phyloP scores from a whole-genome alignment of 2,113 vertebrate species.

The Piaya cayana region DNA sequence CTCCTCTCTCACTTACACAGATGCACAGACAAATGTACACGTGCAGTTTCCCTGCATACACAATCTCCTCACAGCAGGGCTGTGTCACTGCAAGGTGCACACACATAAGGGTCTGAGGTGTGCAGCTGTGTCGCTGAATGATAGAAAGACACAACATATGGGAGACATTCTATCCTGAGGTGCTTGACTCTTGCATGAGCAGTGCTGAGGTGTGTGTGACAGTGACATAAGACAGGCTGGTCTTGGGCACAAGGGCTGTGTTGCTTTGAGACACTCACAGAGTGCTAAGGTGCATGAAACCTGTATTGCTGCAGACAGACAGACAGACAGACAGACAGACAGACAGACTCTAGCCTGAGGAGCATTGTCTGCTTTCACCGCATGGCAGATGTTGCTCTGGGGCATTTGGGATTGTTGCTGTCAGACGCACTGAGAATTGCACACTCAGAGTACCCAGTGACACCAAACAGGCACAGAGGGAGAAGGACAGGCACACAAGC shows the following conservation, averaged over 20 bases:
- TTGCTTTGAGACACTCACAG: fast-evolving
- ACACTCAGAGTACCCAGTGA: fast-evolving
- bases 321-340: background rate
- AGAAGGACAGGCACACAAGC: background rate
- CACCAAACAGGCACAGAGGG: fast-evolving
- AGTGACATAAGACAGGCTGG: background rate
- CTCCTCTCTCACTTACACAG: too few relatives aligned
- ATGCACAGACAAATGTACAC: too few relatives aligned
- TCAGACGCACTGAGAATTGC: background rate
- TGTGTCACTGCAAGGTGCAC: fast-evolving
- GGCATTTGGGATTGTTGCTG: background rate
- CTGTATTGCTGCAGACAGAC: background rate
- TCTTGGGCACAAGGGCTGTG: background rate
- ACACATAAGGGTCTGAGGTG: fast-evolving
- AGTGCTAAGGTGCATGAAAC: fast-evolving
- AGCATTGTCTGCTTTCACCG: fast-evolving
- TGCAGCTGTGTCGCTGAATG: fast-evolving
- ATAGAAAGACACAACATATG: too few relatives aligned
- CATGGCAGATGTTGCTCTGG: background rate
- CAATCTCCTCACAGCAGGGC: background rate
- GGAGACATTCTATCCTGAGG: fast-evolving
- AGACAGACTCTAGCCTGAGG: background rate
- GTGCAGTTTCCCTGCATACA: too few relatives aligned
- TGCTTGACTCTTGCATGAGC: background rate
- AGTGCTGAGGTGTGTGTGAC: background rate